These are phyloP conservation scores for Muraenolepis orangiensis DNA, from an alignment of 2,797 vertebrate genomes.

Conservation along the genomic window DNA sequence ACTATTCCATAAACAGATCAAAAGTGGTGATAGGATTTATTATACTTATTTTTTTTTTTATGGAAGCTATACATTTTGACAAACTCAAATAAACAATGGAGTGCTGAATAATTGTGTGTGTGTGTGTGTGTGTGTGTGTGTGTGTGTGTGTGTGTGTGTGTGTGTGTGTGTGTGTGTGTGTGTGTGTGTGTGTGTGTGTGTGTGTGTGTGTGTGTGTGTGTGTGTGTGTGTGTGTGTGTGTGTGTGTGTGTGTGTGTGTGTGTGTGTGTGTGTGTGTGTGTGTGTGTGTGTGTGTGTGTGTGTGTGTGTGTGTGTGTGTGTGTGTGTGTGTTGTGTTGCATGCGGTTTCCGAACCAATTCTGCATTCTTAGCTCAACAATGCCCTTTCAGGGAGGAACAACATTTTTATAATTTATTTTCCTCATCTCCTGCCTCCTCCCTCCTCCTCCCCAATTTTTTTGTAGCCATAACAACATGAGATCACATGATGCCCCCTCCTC, in stretches of 20 bases:
- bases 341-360: neutral
- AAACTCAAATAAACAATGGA: too few species aligned
- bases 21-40: too few species aligned
- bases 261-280: neutral
- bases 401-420: neutral
- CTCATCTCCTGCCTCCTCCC: neutral
- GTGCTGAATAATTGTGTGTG: too few species aligned
- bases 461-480: constrained; percentile 2
- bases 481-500: neutral
- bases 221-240: neutral
- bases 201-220: neutral
- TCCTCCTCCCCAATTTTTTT: neutral
- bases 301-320: neutral
- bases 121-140: constrained; percentile 9
- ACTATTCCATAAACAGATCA: too few species aligned
- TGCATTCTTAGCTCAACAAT: neutral
- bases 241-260: neutral
- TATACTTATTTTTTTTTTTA: too few species aligned
- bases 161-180: neutral
- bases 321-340: neutral
- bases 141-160: neutral
- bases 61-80: too few species aligned
- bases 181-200: neutral
- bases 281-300: neutral
- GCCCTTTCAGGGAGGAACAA: neutral